These are phyloP conservation scores for Neuroscelio doddi DNA, from an alignment of 2,888 invertebrate species.

Conservation along the genomic window DNA sequence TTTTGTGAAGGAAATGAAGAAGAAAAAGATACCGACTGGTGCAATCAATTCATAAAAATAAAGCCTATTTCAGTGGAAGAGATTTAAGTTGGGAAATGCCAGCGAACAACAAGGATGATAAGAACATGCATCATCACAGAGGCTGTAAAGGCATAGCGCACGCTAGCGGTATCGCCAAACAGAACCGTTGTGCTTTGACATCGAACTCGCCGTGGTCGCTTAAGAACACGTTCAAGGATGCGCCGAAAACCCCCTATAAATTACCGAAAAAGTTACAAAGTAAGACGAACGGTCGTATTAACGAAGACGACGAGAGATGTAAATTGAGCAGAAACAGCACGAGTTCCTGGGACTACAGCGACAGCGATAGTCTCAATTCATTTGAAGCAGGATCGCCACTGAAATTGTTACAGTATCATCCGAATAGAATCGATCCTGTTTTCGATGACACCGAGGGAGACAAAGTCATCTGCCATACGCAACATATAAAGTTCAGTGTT, in stretches of 20 bases:
- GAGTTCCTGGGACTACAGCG: constrained; percentile 79
- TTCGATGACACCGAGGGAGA: constrained; percentile 50
- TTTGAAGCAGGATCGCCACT: constrained; percentile 57
- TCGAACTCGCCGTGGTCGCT: constrained; percentile 56
- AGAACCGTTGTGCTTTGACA: constrained; percentile 69
- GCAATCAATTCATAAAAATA: no score
- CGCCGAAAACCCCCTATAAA: constrained; percentile 69
- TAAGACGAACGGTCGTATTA: constrained; percentile 69
- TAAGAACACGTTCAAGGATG: constrained; percentile 34
- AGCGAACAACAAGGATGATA: constrained; percentile 68
- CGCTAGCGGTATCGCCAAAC: constrained; percentile 80
- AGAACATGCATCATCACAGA: constrained; percentile 77
- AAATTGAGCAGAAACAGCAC: constrained; percentile 77
- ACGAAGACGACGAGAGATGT: constrained; percentile 28
- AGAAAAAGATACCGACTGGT: no score
- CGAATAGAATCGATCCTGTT: constrained; percentile 51
- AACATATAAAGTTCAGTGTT: no score
- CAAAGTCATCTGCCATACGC: no score
- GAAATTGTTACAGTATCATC: constrained; percentile 48
- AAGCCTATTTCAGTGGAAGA: no score
- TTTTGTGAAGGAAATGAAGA: no score
- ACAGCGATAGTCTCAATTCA: constrained; percentile 78
- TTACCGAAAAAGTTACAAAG: constrained; percentile 52
- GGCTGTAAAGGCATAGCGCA: constrained; percentile 85
- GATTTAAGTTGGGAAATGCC: constrained; percentile 58